Evolutionary conservation across 2,888 invertebrate species (phyloP).

Genomic region (Eristalis pertinax): DNA sequence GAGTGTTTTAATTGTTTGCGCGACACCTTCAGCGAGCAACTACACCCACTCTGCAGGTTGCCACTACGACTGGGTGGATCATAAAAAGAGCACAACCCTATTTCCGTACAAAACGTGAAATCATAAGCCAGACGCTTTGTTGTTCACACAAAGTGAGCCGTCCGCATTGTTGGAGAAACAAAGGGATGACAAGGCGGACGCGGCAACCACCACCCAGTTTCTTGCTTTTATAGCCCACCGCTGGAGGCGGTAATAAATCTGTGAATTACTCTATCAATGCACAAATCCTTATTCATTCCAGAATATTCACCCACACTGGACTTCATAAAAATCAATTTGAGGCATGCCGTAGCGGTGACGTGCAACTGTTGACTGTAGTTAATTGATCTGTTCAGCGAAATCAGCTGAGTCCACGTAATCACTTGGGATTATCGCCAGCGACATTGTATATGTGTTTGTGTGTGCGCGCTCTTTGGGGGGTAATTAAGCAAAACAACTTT

Average conservation of each 20-base stretch:
- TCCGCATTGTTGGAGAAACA: constrained; percentile 36
- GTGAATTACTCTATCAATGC: constrained; percentile 42
- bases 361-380: constrained; percentile 49
- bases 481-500: constrained; percentile 50
- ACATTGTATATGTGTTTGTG: constrained; percentile 20
- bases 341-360: neutral
- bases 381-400: constrained; percentile 65
- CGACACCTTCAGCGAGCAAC: constrained; percentile 28
- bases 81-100: constrained; percentile 42
- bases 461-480: constrained; percentile 12
- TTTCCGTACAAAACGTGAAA: constrained; percentile 28
- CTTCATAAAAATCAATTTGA: constrained; percentile 48
- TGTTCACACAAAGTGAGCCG: constrained; percentile 32
- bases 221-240: constrained; percentile 19
- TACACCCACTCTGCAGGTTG: constrained; percentile 8
- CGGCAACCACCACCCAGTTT: neutral
- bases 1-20: constrained; percentile 58
- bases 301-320: constrained; percentile 29
- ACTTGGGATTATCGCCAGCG: constrained; percentile 48
- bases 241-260: constrained; percentile 45
- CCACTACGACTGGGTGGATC: neutral
- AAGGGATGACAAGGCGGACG: constrained; percentile 18
- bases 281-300: constrained; percentile 11
- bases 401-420: constrained; percentile 56
- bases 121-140: constrained; percentile 42